Evolutionary conservation across 2,113 vertebrate species (phyloP), one percentile per base, ranked within the genome.

Genomic region (Pedetes capensis): DNA sequence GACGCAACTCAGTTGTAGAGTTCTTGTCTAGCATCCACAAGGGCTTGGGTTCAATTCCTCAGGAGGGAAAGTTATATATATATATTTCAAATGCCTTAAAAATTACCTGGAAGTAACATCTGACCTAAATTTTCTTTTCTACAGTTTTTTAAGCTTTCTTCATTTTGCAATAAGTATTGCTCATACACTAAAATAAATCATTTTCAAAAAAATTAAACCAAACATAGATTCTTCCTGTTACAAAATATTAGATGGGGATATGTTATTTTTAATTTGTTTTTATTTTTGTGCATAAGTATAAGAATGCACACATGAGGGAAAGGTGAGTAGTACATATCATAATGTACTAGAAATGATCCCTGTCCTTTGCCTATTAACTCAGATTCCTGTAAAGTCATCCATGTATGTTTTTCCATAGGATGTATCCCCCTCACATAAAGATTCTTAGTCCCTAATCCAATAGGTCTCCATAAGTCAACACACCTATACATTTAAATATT

Each of bases 161-260:
- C 71, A 57, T 86, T 86, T 86, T 68, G 27, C 4, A 14, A 29
- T 74, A 51, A 34, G 0, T 53, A 82, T 69, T 47, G 75, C 32
- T 55, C n/a, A 32, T 22, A 25, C 17, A 68, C 6, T 59, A 86
- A 37, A 23, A 37, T 57, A 89, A 64, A 44, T 68, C 25, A 66
- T 74, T 91, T 49, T 66, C 8, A 78, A 53, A 74, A 83, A n/a
- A 64, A n/a, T n/a, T 71, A 72, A 89, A n/a, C n/a, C 69, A 32
- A 29, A 12, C 5, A 68, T 37, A 76, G 11, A 23, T 25, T 79
- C 10, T 57, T 55, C 5, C 1, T 72, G 22, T 27, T 55, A 47
- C 23, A 91, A 79, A 61, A 49, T 42, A 85, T 66, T 68, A 42
- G 18, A 66, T 55, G 44, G n/a, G 72, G 4, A 2, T 47, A 11